Evolutionary conservation across 2,113 vertebrate genomes (phyloP).

Genomic region (Ammodramus savannarum): DNA sequence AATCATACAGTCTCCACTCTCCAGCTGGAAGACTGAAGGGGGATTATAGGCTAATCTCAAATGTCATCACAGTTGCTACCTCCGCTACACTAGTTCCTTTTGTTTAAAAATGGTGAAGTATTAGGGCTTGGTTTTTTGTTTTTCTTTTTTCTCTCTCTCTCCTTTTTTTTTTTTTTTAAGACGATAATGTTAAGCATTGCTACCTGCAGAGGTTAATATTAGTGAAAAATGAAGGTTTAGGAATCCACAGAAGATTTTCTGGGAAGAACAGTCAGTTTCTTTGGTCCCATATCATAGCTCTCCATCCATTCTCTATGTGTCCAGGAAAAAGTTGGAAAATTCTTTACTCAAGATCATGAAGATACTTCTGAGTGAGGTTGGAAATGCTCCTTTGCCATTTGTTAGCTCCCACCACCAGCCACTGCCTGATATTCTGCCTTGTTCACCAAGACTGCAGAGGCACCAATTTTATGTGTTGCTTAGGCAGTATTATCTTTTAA

Average conservation of each 20-base stretch:
- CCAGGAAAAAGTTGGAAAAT: neutral
- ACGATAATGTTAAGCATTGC: neutral
- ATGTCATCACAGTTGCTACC: conserved; percentile 29
- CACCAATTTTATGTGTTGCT: neutral
- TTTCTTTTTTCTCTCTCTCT: too few relatives aligned
- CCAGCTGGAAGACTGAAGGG: neutral
- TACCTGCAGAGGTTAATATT: neutral
- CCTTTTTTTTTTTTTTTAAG: neutral
- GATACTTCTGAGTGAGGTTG: neutral
- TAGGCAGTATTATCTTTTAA: neutral
- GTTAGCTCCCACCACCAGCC: neutral
- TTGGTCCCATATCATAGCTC: neutral
- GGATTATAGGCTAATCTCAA: conserved; percentile 14
- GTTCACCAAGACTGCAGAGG: neutral
- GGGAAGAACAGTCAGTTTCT: neutral
- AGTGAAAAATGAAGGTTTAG: neutral
- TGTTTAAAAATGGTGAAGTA: neutral
- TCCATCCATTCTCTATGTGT: rapidly evolving
- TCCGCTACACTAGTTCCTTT: neutral
- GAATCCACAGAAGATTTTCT: neutral
- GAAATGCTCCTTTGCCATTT: neutral
- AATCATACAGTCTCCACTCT: neutral
- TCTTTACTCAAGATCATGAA: neutral
- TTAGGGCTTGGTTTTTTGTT: neutral
- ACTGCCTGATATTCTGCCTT: neutral